A percentile compares a stretch with the other conserved stretches of the same genome.
These are phyloP conservation scores for Mionectes olivaceus DNA, from an alignment of 2,797 vertebrate species.

Conservation along the genomic window DNA sequence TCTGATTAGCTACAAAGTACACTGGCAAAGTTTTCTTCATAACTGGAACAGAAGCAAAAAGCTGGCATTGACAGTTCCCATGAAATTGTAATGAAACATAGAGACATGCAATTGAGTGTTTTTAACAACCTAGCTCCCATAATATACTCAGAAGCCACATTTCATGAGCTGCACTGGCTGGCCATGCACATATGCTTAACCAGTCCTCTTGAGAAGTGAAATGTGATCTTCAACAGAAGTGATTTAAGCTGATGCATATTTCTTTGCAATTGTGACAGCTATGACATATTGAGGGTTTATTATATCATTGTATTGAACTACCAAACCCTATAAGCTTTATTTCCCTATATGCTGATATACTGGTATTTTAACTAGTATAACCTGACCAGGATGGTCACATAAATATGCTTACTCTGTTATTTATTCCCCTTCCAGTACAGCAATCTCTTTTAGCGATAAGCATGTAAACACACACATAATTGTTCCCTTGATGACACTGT, in stretches of 20 bases:
- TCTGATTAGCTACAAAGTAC: not conserved
- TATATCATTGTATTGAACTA: not conserved
- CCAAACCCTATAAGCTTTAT: not conserved
- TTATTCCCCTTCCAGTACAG: not conserved
- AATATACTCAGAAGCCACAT: not conserved
- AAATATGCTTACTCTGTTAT: not conserved
- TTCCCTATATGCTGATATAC: not conserved
- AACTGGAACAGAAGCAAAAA: not conserved
- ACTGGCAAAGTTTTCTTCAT: not conserved
- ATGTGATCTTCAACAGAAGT: not conserved
- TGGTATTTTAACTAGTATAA: not conserved
- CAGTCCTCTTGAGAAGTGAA: not conserved
- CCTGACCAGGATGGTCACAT: not conserved
- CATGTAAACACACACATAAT: not conserved
- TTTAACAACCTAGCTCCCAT: not conserved
- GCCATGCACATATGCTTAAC: not conserved
- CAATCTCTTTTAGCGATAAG: not conserved
- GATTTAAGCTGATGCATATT: not conserved
- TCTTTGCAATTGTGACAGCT: not conserved
- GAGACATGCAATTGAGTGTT: not conserved
- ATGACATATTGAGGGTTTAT: not conserved
- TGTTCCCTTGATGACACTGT: not conserved
- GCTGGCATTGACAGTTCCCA: not conserved
- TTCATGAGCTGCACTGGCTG: not conserved
- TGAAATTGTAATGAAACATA: not conserved